A percentile compares a stretch with the other conserved stretches of the same genome.
These are phyloP conservation scores for Cyclargus thomasi DNA, from an alignment of 1,140 invertebrate species.

Conservation along the genomic window DNA sequence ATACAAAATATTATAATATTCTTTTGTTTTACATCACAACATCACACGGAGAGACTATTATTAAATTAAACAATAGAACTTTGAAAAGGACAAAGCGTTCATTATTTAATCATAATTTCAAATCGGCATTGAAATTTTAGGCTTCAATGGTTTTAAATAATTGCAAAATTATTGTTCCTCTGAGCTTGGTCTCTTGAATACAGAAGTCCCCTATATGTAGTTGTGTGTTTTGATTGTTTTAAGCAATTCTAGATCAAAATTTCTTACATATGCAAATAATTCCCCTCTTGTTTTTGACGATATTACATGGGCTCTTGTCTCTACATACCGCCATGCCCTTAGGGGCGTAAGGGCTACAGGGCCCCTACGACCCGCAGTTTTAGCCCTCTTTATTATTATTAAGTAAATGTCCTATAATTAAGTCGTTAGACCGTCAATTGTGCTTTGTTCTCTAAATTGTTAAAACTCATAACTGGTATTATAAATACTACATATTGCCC, in stretches of 20 bases:
- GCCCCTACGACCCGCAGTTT: background rate
- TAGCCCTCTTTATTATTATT: background rate
- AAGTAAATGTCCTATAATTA: background rate
- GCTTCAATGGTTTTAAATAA: background rate
- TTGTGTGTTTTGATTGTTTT: background rate
- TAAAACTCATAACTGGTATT: too few species aligned
- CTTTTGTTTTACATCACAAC: background rate
- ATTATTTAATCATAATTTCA: background rate
- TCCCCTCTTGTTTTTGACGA: too few species aligned
- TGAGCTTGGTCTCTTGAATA: too few species aligned
- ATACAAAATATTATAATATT: background rate
- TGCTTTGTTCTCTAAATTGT: too few species aligned
- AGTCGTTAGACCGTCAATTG: too few species aligned
- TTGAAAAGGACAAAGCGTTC: background rate
- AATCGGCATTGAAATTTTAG: background rate
- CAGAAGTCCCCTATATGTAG: too few species aligned
- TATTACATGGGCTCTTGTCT: background rate
- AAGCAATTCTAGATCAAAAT: background rate
- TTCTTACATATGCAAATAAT: too few species aligned
- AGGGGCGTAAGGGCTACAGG: background rate
- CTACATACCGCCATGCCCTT: too few species aligned
- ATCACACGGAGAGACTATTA: background rate
- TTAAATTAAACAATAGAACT: background rate
- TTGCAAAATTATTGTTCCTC: background rate
- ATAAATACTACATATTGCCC: too few species aligned